These are phyloP conservation scores for zebrafish (Danio rerio) DNA, from an alignment of 2,113 vertebrate genomes.

Conservation along the genomic window GRCz12tu NC_133200.1:13772001-13772500, in stretches of 20 bases:
- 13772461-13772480: neutral
- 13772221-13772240: conserved; percentile 6
- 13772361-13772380: neutral
- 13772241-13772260: conserved; percentile 50
- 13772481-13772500: neutral
- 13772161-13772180: neutral
- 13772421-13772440: neutral
- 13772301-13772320: conserved; percentile 18
- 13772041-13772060: neutral
- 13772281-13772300: conserved; percentile 9
- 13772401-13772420: neutral
- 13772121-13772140: neutral
- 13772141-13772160: neutral
- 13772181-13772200: conserved; percentile 20
- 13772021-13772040: neutral
- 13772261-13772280: conserved; percentile 45
- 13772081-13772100: neutral
- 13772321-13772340: neutral
- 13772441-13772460: neutral
- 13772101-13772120: conserved; percentile 1
- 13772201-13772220: neutral
- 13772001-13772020: conserved; percentile 36
- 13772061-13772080: neutral
- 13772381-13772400: neutral
- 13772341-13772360: neutral